Evolutionary conservation across 2,797 vertebrate species (phyloP).

Genomic region (Pristis pectinata): DNA sequence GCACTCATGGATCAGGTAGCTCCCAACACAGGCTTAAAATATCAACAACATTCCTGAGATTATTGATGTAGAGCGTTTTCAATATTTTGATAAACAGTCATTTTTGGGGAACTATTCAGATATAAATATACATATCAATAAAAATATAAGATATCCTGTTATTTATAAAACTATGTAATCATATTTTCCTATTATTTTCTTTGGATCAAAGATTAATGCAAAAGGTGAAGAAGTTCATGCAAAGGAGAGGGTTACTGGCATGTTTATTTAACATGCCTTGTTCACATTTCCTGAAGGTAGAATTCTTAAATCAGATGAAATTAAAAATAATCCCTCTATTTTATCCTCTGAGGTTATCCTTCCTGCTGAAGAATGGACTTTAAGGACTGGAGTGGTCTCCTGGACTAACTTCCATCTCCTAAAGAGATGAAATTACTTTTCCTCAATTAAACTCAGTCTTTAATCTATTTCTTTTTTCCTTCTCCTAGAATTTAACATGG

Average conservation of each 20-base stretch:
- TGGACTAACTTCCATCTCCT: background rate
- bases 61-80: background rate
- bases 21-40: background rate
- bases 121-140: conserved; percentile 1
- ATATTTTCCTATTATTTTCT: background rate
- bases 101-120: background rate
- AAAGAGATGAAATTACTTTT: background rate
- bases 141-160: background rate
- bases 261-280: no score
- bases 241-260: background rate
- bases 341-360: background rate
- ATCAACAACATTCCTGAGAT: background rate
- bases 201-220: background rate
- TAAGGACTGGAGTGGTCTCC: background rate
- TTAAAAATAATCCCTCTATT: background rate
- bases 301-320: background rate
- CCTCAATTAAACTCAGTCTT: background rate
- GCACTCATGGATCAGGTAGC: background rate
- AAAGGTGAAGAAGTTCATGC: background rate
- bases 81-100: background rate
- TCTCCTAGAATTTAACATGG: background rate
- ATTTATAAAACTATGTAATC: background rate
- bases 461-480: background rate
- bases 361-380: background rate
- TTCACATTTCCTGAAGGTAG: background rate